Base-by-base conservation (phyloP, 2,888 invertebrate genomes). In the Cerastoderma edule region DNA sequence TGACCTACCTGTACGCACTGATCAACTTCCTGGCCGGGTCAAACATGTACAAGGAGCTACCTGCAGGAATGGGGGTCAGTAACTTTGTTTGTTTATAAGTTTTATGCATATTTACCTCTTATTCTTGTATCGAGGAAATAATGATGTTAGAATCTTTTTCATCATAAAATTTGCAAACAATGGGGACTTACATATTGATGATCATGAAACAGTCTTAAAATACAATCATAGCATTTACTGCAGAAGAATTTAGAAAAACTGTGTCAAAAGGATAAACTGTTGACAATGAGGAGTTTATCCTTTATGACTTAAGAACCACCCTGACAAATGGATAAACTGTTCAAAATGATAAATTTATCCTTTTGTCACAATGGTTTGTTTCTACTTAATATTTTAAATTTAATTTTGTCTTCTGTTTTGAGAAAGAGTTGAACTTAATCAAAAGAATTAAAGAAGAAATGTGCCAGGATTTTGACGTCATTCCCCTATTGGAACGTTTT, bases 1-100 rank as follows among this genome's bases (percentile, higher is more conserved):
- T 95, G 87, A 95, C 95, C 0, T 96, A 96, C 89, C 89, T 96
- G 32, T 95, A 96, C 19, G 95, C 96, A 0, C 91, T 97, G 3
- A 94, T 95, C 66, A 95, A 95, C 64, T 93, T 94, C 68, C 91
- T 96, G 6, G 90, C 93, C 22, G 94, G 95, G 87, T 91, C 90
- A 35, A 88, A 90, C 19, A 75, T 80, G 3, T 92, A 93, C 78
- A 71, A 76, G 30, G 87, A 84, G 2, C 67, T 91, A 32, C 87
- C 89, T 3, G 54, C 46, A 19, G 89, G 88, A 30, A 85, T 76
- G 71, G 88, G 89, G 80, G 92, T 92, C 78, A 86, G 89, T 88
- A 44, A 3, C 2, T 54, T 44, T 22, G 30, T 68, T 68, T 48
- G 39, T 35, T 13, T 50, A 63, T 39, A n/a, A n/a, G n/a, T n/a